These are phyloP conservation scores for Formica aserva DNA, from an alignment of 2,888 invertebrate species.

Conservation along the genomic window DNA sequence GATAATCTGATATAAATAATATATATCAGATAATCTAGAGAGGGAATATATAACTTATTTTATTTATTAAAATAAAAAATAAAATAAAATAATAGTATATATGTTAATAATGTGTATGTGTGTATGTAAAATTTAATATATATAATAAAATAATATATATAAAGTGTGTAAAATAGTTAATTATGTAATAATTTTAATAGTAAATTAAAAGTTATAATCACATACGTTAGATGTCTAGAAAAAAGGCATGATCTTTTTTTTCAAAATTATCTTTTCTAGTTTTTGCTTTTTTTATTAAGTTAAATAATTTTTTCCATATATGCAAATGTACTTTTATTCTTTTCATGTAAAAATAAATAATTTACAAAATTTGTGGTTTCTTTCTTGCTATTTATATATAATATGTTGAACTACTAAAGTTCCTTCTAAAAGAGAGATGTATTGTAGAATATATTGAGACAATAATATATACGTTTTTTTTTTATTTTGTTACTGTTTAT, in stretches of 20 bases:
- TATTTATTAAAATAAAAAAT: neutral
- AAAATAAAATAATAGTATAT: neutral
- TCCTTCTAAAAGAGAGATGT: neutral
- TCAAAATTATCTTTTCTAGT: too few species aligned
- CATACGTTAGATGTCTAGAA: too few species aligned
- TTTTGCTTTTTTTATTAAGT: too few species aligned
- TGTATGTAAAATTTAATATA: neutral
- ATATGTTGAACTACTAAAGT: neutral
- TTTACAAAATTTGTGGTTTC: too few species aligned
- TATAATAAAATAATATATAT: constrained; percentile 8
- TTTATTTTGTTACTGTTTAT: neutral
- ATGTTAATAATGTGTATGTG: neutral
- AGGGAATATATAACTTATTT: neutral
- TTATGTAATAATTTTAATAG: neutral
- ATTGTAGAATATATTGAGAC: neutral
- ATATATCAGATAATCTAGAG: neutral
- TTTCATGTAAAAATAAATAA: too few species aligned
- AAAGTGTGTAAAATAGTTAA: neutral
- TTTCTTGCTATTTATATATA: neutral
- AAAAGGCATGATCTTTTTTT: too few species aligned
- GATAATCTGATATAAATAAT: neutral
- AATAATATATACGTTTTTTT: neutral
- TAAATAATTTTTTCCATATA: too few species aligned
- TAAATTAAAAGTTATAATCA: neutral
- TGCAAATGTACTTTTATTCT: too few species aligned